Percentiles rank a stretch among this genome's conserved stretches.
These are phyloP conservation scores for Oostethus manadensis DNA, from an alignment of 2,113 vertebrate species.

Conservation along the genomic window DNA sequence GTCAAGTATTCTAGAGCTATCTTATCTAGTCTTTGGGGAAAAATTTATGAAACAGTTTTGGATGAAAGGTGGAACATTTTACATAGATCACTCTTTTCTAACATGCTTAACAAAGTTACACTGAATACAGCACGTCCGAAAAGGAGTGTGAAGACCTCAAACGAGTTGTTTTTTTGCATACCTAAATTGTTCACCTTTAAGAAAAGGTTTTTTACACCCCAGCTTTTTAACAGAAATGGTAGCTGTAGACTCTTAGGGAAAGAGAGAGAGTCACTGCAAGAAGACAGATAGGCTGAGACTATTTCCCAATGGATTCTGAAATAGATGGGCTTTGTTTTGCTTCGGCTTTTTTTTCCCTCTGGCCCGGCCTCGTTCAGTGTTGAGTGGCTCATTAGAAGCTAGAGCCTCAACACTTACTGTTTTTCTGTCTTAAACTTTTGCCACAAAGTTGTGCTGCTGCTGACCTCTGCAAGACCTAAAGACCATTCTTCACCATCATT, in stretches of 20 bases:
- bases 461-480: constrained; percentile 3
- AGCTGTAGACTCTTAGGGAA: neutral
- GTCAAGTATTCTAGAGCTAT: too few species aligned
- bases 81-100: too few species aligned
- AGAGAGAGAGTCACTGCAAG: neutral
- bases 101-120: too few species aligned
- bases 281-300: constrained; percentile 11
- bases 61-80: too few species aligned
- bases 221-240: constrained; percentile 14
- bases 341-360: neutral
- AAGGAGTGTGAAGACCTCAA: too few species aligned
- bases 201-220: too few species aligned
- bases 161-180: too few species aligned
- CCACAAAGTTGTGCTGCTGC: constrained; percentile 1
- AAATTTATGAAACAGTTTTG: too few species aligned
- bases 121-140: too few species aligned
- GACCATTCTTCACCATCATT: neutral
- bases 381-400: constrained; percentile 34
- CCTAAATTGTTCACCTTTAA: too few species aligned
- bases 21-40: too few species aligned
- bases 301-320: neutral
- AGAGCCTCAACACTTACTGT: constrained; percentile 7
- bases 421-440: constrained; percentile 22
- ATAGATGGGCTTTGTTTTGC: constrained; percentile 25
- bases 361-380: too few species aligned